These are phyloP conservation scores for Thymallus thymallus DNA, from an alignment of 2,113 vertebrate species.

Conservation along the genomic window DNA sequence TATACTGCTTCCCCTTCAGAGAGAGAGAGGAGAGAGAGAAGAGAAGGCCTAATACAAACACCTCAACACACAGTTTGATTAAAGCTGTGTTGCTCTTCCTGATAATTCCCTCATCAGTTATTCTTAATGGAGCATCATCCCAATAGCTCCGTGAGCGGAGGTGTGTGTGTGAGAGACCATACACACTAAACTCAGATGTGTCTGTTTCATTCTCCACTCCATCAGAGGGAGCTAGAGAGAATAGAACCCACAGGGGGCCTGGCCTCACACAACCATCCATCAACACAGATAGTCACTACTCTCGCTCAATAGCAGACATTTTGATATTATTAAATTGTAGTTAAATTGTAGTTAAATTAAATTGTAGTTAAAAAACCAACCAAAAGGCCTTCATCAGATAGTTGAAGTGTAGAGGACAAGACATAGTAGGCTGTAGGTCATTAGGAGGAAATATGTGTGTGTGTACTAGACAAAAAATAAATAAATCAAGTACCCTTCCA, in stretches of 20 bases:
- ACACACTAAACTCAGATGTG: constrained; percentile 59
- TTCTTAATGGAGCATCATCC: constrained; percentile 52
- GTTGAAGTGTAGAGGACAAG: constrained; percentile 49
- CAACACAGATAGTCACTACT: no score
- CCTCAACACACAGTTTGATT: constrained; percentile 39
- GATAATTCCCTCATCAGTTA: constrained; percentile 62
- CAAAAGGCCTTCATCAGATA: constrained; percentile 27
- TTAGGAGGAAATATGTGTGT: no score
- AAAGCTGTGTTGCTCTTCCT: constrained; percentile 46
- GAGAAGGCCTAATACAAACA: constrained; percentile 44
- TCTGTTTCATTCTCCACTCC: constrained; percentile 57
- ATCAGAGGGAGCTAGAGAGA: constrained; percentile 62
- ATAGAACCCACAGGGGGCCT: constrained; percentile 57
- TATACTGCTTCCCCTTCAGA: background rate
- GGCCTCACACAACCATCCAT: constrained; percentile 43
- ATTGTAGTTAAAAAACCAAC: no score
- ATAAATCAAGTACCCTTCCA: no score
- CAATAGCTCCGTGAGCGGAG: constrained; percentile 41
- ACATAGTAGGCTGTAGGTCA: constrained; percentile 26
- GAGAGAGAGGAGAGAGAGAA: background rate
- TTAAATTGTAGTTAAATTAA: constrained; percentile 59
- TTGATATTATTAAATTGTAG: constrained; percentile 29
- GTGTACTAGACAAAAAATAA: constrained; percentile 40
- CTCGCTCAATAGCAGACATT: no score
- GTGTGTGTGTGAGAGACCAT: constrained; percentile 16